These are phyloP conservation scores for Epicauta chinensis DNA, from an alignment of 1,140 invertebrate genomes.

Conservation along the genomic window DNA sequence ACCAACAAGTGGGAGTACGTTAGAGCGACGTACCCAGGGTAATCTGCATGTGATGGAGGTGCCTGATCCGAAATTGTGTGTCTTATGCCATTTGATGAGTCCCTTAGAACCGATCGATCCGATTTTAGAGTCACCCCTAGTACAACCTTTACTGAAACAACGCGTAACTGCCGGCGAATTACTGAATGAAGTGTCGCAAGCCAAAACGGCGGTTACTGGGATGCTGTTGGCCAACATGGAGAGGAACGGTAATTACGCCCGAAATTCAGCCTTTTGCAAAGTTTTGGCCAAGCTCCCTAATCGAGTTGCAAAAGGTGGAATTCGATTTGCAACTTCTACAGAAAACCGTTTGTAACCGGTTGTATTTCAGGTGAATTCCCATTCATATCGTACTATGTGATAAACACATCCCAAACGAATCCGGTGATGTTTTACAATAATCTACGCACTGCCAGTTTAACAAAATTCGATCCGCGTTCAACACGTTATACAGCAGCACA, in stretches of 20 bases:
- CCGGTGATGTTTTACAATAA: slow-evolving; percentile 77
- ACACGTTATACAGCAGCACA: slow-evolving; percentile 78
- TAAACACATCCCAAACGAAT: slow-evolving; percentile 78
- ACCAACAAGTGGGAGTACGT: slow-evolving; percentile 12
- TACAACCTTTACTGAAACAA: slow-evolving; percentile 70
- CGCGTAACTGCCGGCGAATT: slow-evolving; percentile 69
- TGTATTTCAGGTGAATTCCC: slow-evolving; percentile 76
- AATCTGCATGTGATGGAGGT: slow-evolving; percentile 45
- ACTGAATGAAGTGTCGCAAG: slow-evolving; percentile 63
- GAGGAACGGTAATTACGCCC: slow-evolving; percentile 71
- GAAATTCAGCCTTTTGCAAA: too few relatives aligned
- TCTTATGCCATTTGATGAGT: slow-evolving; percentile 82
- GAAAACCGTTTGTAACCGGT: too few relatives aligned
- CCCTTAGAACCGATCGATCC: slow-evolving; percentile 76
- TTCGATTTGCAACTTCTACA: too few relatives aligned
- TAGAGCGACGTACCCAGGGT: slow-evolving; percentile 22
- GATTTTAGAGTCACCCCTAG: slow-evolving; percentile 71
- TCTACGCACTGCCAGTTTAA: slow-evolving; percentile 68
- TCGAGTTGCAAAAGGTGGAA: too few relatives aligned
- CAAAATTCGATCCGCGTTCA: slow-evolving; percentile 74
- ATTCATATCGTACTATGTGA: slow-evolving; percentile 84
- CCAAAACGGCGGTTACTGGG: slow-evolving; percentile 65
- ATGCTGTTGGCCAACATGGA: slow-evolving; percentile 86
- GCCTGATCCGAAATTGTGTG: slow-evolving; percentile 79
- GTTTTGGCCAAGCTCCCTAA: too few relatives aligned